Evolutionary conservation across 2,888 invertebrate genomes (phyloP), one percentile per base, ranked within the genome.

Genomic region (Willowsia nigromaculata): DNA sequence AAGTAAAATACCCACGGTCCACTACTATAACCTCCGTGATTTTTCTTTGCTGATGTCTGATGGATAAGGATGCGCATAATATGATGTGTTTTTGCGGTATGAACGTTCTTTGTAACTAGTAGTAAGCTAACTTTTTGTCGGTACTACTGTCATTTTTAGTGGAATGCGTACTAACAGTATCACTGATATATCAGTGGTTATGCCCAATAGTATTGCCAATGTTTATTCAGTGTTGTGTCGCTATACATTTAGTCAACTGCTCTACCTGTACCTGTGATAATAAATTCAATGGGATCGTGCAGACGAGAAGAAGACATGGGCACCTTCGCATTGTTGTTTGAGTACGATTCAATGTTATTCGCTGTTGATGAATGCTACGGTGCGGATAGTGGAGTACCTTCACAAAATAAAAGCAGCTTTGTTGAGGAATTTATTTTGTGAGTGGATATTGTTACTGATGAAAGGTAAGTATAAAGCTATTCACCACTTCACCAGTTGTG

Each of bases 141-240:
- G 71, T 84, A 71, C 84, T 71, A 84, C 84, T 71, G 84, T 84
- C 84, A 71, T 74, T n/a, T n/a, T 84, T 82, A 50, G 50, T 84
- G 68, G 33, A 84, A 71, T 84, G 84, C 56, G 71, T 74, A 43
- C 37, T 22, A 65, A 18, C 33, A 56, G 53, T 33, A 50, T 50
- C 47, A 53, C 15, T 53, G 68, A 40, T 33, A n/a, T 50, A n/a
- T 3, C 5, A 53, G 53, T 18, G 18, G 22, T 18, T 53, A 53
- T 18, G n/a, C 5, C 5, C n/a, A n/a, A n/a, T n/a, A 53, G n/a
- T 53, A 18, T 18, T 53, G 53, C 53, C 18, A 18, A 68, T 15
- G n/a, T 68, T 37, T 37, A 68, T 33, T 33, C 37, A 37, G n/a
- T n/a, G 53, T 53, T 18, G n/a, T n/a, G 53, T n/a, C 1, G n/a